Percentiles rank a stretch among this genome's conserved stretches.
Conservation (phyloP, 1,140 invertebrate species). For the Drosophila burlai region DNA sequence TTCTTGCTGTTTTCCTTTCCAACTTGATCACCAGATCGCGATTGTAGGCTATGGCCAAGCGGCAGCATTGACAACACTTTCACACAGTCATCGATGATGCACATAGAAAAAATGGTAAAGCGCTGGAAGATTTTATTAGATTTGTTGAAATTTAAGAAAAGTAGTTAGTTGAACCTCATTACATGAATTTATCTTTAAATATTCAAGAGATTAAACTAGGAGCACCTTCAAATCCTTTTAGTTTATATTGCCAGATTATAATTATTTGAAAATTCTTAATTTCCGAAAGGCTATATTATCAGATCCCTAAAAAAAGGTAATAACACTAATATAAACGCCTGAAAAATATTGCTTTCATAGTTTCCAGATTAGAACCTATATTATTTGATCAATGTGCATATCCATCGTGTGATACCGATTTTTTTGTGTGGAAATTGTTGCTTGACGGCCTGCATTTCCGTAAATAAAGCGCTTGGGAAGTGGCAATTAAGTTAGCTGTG, state of each 20-base stretch:
- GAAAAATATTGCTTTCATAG: rapidly evolving
- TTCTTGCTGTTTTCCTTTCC: slow-evolving; percentile 46
- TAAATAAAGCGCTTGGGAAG: slow-evolving; percentile 50
- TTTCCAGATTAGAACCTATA: background rate
- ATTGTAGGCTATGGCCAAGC: slow-evolving; percentile 55
- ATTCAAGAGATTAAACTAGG: background rate
- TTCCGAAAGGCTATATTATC: too few species aligned
- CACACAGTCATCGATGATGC: slow-evolving; percentile 32
- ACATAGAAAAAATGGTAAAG: slow-evolving; percentile 5
- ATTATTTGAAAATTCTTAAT: background rate
- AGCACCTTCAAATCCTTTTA: background rate
- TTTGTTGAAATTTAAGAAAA: background rate
- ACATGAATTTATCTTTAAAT: background rate
- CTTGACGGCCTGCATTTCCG: slow-evolving; percentile 60
- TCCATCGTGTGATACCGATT: background rate
- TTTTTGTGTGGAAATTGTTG: slow-evolving; percentile 28
- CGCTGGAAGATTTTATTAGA: background rate
- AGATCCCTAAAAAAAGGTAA: too few species aligned
- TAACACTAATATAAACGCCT: too few species aligned
- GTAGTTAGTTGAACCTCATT: too few species aligned
- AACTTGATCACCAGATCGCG: slow-evolving; percentile 30
- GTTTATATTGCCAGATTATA: background rate
- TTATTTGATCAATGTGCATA: slow-evolving; percentile 6
- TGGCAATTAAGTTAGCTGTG: slow-evolving; percentile 47
- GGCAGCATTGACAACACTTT: slow-evolving; percentile 61